Conservation (phyloP, 2,797 vertebrate species). For the Stomatorhinus walkeri region DNA sequence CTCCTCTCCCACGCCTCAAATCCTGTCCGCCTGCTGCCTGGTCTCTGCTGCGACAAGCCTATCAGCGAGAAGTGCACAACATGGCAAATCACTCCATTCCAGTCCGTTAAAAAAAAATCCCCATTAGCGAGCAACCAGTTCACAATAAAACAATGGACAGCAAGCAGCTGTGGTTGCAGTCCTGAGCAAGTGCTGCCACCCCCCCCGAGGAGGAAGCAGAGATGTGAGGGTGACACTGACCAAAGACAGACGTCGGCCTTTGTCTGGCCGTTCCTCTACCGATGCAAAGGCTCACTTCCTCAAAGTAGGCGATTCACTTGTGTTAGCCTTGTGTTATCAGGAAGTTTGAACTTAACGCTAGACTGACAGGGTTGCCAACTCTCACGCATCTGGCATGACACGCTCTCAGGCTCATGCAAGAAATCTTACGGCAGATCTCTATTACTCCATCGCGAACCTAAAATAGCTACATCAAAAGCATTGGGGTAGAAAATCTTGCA, state of each 20-base stretch:
- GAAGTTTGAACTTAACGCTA: neutral
- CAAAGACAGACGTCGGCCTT: neutral
- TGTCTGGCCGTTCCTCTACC: neutral
- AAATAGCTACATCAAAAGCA: neutral
- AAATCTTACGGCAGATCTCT: neutral
- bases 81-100: neutral
- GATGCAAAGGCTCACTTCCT: neutral
- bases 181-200: neutral
- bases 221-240: neutral
- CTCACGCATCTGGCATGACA: neutral
- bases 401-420: neutral
- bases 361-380: neutral
- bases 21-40: slow-evolving; percentile 29
- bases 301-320: neutral
- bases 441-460: neutral
- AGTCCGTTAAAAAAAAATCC: neutral
- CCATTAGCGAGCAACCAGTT: neutral
- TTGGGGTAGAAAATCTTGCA: neutral
- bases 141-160: neutral
- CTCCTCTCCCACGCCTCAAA: slow-evolving; percentile 21
- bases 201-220: neutral
- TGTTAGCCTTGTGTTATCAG: neutral
- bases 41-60: slow-evolving; percentile 28
- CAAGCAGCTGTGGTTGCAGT: neutral
- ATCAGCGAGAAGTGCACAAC: neutral